These are phyloP conservation scores for Lumbricus terrestris DNA, from an alignment of 2,888 invertebrate genomes.

Conservation along the genomic window DNA sequence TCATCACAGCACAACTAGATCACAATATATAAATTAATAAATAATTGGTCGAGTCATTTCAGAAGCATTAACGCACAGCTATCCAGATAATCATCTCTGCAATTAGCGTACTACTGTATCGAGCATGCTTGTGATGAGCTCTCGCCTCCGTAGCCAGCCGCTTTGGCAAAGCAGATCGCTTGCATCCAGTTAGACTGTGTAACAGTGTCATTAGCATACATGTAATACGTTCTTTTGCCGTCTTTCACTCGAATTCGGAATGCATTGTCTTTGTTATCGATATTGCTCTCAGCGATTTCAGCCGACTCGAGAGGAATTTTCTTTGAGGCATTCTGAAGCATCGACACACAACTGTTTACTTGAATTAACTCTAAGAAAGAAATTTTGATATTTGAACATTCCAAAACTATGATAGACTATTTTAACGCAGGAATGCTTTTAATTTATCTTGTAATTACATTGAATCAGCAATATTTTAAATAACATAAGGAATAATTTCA, in stretches of 20 bases:
- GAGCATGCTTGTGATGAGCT: slow-evolving; percentile 54
- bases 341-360: not conserved
- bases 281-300: slow-evolving; percentile 53
- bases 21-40: not conserved
- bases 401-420: not conserved
- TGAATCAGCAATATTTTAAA: not conserved
- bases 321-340: slow-evolving; percentile 48
- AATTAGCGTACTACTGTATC: slow-evolving; percentile 45
- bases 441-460: not conserved
- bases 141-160: slow-evolving; percentile 47
- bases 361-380: not conserved
- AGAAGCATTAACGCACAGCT: not conserved
- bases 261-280: slow-evolving; percentile 54
- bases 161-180: slow-evolving; percentile 58
- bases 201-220: slow-evolving; percentile 54
- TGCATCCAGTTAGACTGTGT: slow-evolving; percentile 58
- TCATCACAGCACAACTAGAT: not conserved
- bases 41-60: not conserved
- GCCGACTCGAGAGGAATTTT: slow-evolving; percentile 53
- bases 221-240: slow-evolving; percentile 52
- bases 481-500: too few species aligned
- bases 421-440: not conserved
- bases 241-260: slow-evolving; percentile 55
- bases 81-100: not conserved
- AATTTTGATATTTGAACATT: not conserved